Base-by-base conservation (phyloP, 2,113 vertebrate genomes). In the Cochlearius cochlearius region DNA sequence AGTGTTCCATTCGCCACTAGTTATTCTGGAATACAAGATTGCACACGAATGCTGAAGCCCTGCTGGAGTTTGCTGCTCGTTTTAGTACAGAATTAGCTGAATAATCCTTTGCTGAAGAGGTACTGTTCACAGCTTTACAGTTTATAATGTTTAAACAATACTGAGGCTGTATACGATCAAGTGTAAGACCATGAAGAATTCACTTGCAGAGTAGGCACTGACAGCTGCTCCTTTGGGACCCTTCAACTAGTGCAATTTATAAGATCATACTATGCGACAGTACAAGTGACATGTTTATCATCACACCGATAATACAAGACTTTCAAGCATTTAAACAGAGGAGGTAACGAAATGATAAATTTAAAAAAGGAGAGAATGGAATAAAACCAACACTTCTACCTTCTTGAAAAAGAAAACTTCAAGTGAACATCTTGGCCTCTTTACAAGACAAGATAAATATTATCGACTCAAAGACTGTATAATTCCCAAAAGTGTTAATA, bases 381-480 rank as follows among this genome's bases (percentile, higher is more conserved):
- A 87, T 32, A 76, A 85, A 91, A 74, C 62, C 84, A 96, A 92
- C 13, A 60, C 15, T 72, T 64, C 63, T 74, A 88, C 56, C 66
- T 89, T 64, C 32, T 34, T 64, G 49, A 76, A 86, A 79, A 92
- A 50, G 43, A 88, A 87, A 82, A 66, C n/a, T 85, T 86, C 41
- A 97, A 94, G 94, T 75, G 6, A 94, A 73, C 69, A 81, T 55
- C 69, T 85, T 91, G 62, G 77, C 69, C 69, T 60, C 67, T 77
- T 93, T 90, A 93, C 39, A 91, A 94, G 75, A 50, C 29, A 60
- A 79, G 43, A 47, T 62, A 96, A 91, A 64, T 78, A 80, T 27
- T 78, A 87, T 3, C 86, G 20, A 71, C 72, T 94, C 45, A 71
- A 90, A 91, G 79, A 59, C 27, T 38, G 36, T 38, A 53, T 62